Conservation (phyloP, 2,113 vertebrate genomes). For the Athene noctua region DNA sequence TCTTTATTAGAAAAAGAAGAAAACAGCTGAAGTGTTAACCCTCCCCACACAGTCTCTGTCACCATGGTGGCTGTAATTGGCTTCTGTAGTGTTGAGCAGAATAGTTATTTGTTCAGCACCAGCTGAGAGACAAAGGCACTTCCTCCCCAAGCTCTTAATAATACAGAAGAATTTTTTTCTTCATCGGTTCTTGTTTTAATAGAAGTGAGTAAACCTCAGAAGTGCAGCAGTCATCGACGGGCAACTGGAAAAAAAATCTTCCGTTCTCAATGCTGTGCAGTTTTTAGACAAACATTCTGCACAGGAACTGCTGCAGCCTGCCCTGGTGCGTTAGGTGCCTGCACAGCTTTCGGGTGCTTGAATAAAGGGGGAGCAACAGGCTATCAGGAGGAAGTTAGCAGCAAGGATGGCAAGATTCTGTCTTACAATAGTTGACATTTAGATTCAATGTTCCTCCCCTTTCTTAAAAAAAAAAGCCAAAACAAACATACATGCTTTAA, state of each 20-base stretch:
- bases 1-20: background rate
- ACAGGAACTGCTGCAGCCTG: background rate
- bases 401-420: background rate
- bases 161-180: background rate
- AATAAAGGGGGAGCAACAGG: background rate
- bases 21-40: background rate
- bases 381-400: accelerated
- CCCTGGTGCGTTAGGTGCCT: accelerated
- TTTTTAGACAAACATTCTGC: background rate
- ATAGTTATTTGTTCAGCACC: background rate
- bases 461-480: background rate
- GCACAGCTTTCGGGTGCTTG: accelerated
- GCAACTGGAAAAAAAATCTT: accelerated
- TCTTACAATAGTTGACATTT: too few species aligned
- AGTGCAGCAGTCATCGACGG: accelerated
- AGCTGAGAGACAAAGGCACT: background rate
- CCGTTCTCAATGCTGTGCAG: accelerated
- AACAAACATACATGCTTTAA: background rate
- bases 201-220: background rate
- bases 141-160: background rate
- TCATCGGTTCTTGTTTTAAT: background rate
- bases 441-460: background rate
- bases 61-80: background rate
- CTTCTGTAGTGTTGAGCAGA: background rate
- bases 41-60: background rate